Evolutionary conservation across 1,140 invertebrate species (phyloP).

Genomic region (Drosophila aff.): DNA sequence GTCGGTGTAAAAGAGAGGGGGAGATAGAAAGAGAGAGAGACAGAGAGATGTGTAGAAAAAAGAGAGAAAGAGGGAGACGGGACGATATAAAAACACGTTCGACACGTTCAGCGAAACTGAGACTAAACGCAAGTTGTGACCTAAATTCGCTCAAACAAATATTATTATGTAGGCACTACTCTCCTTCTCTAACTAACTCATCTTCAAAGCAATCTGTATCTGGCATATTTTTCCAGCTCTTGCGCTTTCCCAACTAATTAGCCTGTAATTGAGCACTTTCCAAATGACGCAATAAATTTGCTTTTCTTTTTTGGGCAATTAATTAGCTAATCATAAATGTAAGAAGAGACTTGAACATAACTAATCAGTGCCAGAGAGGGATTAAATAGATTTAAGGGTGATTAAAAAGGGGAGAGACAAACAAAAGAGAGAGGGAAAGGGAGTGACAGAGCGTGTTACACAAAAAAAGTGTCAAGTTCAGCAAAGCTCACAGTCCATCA

Average conservation of each 20-base stretch:
- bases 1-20: not conserved
- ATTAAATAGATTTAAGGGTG: constrained; percentile 2
- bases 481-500: constrained; percentile 27
- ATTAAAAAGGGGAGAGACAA: not conserved
- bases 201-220: constrained; percentile 13
- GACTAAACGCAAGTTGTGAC: constrained; percentile 60
- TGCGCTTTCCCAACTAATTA: constrained; percentile 60
- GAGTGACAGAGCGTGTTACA: constrained; percentile 2
- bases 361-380: constrained; percentile 23
- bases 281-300: constrained; percentile 52
- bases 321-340: constrained; percentile 68
- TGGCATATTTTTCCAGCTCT: constrained; percentile 46
- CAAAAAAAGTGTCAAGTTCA: constrained; percentile 53
- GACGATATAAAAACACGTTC: constrained; percentile 58
- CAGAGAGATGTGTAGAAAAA: not conserved
- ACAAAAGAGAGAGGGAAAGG: not conserved
- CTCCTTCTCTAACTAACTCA: constrained; percentile 8
- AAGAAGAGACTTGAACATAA: constrained; percentile 12
- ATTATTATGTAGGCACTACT: constrained; percentile 52
- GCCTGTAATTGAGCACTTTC: constrained; percentile 69
- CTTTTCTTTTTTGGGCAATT: constrained; percentile 41
- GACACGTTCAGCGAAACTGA: constrained; percentile 67
- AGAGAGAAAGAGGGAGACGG: constrained; percentile 1
- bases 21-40: not conserved
- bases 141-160: constrained; percentile 73